Base-by-base conservation (phyloP, 2,888 invertebrate genomes). In the Galeopsomyia nigrocyanea region DNA sequence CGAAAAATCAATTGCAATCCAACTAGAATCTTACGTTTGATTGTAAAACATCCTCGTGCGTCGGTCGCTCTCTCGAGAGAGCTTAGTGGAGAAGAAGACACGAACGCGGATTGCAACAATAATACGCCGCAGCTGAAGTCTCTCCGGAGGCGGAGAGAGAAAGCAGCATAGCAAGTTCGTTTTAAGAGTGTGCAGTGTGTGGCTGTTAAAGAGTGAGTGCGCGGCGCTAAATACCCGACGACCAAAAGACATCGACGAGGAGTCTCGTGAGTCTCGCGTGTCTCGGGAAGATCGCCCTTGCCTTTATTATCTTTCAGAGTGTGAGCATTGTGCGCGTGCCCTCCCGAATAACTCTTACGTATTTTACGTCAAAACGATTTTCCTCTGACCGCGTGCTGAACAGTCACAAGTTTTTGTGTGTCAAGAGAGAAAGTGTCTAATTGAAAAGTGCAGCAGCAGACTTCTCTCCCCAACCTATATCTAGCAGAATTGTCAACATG, bases 191-290 rank as follows among this genome's bases (percentile, higher is more conserved):
- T n/a, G 60, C 19, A 53, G 70, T 50, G 31, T 51, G 31, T 56
- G 5, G 26, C 26, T 26, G 5, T 56, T 73, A 47, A 31, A 62
- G 62, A 62, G 62, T 60, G 68, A 66, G 55, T 55, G 55, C 55
- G 55, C 21, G 55, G 14, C 21, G 10, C 39, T 39, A 39, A 39
- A 39, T 10, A 39, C 39, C 50, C 58, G 56, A 66, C 74, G 58
- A 61, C 67, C 26, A n/a, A 39, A 39, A 39, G 70, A 70, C 74
- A 71, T 71, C 74, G 74, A 68, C 74, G 74, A 74, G 74, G 55
- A 70, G 60, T 57, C 69, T 67, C 69, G 60, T 63, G 71, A 74
- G 70, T 67, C 73, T 66, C 62, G 60, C 50, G 51, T n/a, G 39
- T 46, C 39, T 39, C 17, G 58, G 39, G 39, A 31, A 19, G 58